phyloP scores from a whole-genome alignment of 2,888 invertebrate species.

The Trimorus sp. region DNA sequence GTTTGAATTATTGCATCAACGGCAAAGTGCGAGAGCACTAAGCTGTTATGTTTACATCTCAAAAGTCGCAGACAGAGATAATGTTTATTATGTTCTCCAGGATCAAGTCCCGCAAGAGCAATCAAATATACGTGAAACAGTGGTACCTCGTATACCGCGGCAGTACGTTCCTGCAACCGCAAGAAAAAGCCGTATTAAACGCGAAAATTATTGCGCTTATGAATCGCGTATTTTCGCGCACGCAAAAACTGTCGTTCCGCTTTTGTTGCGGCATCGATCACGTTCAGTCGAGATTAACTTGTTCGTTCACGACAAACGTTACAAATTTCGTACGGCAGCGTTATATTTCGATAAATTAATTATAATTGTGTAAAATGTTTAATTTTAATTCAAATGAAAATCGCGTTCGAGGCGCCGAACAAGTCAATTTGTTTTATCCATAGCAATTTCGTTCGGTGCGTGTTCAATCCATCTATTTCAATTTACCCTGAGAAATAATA shows the following conservation, averaged over 20 bases:
- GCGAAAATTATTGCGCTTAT: slow-evolving; percentile 38
- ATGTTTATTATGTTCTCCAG: slow-evolving; percentile 61
- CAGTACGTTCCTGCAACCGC: slow-evolving; percentile 14
- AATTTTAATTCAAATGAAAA: slow-evolving; percentile 30
- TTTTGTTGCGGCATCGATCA: slow-evolving; percentile 5
- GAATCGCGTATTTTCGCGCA: slow-evolving; percentile 1
- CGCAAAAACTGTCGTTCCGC: slow-evolving; percentile 5
- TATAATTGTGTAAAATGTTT: slow-evolving; percentile 8
- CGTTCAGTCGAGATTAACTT: slow-evolving; percentile 1
- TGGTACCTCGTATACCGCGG: slow-evolving; percentile 24
- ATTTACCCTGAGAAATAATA: slow-evolving; percentile 26
- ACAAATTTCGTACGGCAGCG: not conserved
- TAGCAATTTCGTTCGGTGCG: slow-evolving; percentile 18
- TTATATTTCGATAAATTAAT: too few relatives aligned
- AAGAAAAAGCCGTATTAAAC: slow-evolving; percentile 32
- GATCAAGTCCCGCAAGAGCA: slow-evolving; percentile 56
- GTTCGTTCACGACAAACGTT: not conserved
- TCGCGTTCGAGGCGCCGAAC: not conserved
- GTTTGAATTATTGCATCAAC: slow-evolving; percentile 44
- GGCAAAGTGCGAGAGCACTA: slow-evolving; percentile 27
- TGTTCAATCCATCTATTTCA: slow-evolving; percentile 38
- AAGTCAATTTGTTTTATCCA: slow-evolving; percentile 18
- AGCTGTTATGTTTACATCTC: slow-evolving; percentile 51
- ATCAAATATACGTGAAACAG: slow-evolving; percentile 58
- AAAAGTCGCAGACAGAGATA: slow-evolving; percentile 48